Evolutionary conservation across 2,113 vertebrate species (phyloP), one percentile per base, ranked within the genome.

Genomic region (Siniperca chuatsi): DNA sequence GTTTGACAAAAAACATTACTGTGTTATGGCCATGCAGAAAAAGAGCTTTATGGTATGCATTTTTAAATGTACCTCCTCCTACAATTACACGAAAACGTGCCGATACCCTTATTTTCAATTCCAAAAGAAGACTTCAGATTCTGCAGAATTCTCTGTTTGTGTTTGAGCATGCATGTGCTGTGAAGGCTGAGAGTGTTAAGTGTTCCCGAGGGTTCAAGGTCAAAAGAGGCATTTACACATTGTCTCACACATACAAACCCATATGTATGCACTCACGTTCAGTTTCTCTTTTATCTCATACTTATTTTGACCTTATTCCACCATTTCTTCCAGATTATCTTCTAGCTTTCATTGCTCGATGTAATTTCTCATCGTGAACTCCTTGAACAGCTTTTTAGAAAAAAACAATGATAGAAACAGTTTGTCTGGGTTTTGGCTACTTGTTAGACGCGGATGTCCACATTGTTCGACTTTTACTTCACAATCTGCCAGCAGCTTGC

Each of bases 1-100:
- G 48, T 72, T 81, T 46, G 75, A 89, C 48, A 58, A 4, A 74
- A 29, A 84, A 78, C 74, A 73, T 83, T 44, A 66, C 21, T 40
- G 35, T 65, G 58, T 78, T 74, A 58, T 6, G 60, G 58, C 21
- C 50, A 13, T 35, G 83, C 72, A 80, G 33, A 70, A 61, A 48
- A 46, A 65, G 2, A 52, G 23, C 16, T 44, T 42, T 11, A 21
- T 54, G 37, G 16, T 61, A 10, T 74, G 20, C 8, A 21, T 57
- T 72, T 42, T 65, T 55, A 25, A 62, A 55, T 13, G 35, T 15
- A 37, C 4, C 67, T 69, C 25, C 35, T 48, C 67, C 55, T 68
- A 33, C 15, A 50, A 37, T 10, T 6, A 15, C 42, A 44, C 42
- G 29, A 23, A 64, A 85, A 81, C 35, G 18, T 70, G 50, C 44